phyloP scores from a whole-genome alignment of 2,888 invertebrate genomes.

The Schizotus pectinicornis region DNA sequence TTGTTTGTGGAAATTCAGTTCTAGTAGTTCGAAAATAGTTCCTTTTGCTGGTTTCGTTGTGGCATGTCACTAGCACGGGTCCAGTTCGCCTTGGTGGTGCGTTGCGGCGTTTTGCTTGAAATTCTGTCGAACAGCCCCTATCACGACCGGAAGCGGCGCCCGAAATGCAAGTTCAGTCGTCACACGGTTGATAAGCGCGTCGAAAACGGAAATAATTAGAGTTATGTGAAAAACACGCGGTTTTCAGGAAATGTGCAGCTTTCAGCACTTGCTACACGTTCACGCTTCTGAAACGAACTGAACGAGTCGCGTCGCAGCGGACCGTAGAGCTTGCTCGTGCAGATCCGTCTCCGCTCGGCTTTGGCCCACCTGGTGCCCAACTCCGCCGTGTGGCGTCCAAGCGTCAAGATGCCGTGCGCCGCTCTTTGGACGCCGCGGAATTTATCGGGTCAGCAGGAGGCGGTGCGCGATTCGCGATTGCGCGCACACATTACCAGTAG shows the following conservation, averaged over 20 bases:
- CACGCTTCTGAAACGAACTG: conserved; percentile 35
- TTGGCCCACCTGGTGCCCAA: conserved; percentile 47
- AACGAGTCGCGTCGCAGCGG: conserved; percentile 22
- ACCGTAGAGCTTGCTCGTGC: neutral
- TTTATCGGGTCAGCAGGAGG: conserved; percentile 51
- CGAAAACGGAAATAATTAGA: conserved; percentile 4
- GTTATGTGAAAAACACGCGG: conserved; percentile 19
- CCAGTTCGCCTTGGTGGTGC: conserved; percentile 19
- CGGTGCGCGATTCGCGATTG: conserved; percentile 51
- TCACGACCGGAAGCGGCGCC: neutral
- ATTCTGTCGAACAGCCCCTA: conserved; percentile 1
- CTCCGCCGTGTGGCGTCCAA: conserved; percentile 38
- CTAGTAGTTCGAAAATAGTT: too few relatives aligned
- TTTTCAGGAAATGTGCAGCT: conserved; percentile 5
- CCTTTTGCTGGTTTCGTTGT: neutral
- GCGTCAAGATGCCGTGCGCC: conserved; percentile 44
- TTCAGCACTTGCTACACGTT: conserved; percentile 9
- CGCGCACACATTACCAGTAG: conserved; percentile 53
- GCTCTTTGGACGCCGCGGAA: conserved; percentile 50
- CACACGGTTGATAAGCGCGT: neutral
- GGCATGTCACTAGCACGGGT: conserved; percentile 5
- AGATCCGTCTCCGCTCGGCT: too few relatives aligned
- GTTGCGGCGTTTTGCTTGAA: conserved; percentile 1
- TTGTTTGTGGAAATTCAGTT: neutral
- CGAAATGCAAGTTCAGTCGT: too few relatives aligned